Base-by-base conservation (phyloP, 2,888 invertebrate genomes). In the Lissocephala sabroskyi region DNA sequence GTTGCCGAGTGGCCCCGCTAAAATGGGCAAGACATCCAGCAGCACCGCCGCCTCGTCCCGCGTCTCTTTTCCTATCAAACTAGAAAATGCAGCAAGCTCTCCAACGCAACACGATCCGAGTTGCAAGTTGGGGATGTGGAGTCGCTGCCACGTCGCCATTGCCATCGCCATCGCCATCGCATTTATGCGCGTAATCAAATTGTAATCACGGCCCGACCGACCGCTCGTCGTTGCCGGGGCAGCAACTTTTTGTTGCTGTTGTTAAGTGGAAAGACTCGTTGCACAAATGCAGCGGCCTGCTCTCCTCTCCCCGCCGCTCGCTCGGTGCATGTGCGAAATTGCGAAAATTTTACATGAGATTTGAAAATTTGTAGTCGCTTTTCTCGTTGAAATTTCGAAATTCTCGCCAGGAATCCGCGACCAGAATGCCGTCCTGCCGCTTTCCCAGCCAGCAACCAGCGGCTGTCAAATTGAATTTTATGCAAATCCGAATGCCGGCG, bases 261-360 rank as follows among this genome's bases (percentile, higher is more conserved):
- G 56, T 77, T 79, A 79, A 73, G 79, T 77, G 79, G 79, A 73
- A 79, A 79, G 79, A 73, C 78, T 77, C 77, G 79, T 79, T 77
- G 78, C 75, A 65, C 74, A 79, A 77, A 71, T 79, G 79, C 79
- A 68, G 75, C 78, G 55, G 57, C 14, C 10, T 13, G 13, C 16
- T 10, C 10, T 10, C 16, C 35, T 35, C 14, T 35, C 13, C 16
- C 35, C 10, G 35, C 35, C 14, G 9, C 10, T 16, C 35, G 16
- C 14, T 7, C 35, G 16, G 30, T 35, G 35, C 35, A 35, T 35
- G 35, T 35, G 14, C 13, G 23, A 23, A 23, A 23, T 23, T 23
- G 23, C 7, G 23, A 23, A 23, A 23, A n/a, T n/a, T n/a, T n/a
- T n/a, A n/a, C n/a, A n/a, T n/a, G n/a, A n/a, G n/a, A n/a, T n/a